Base-by-base conservation (phyloP, 2,888 invertebrate species). In the Sabatieria punctata region DNA sequence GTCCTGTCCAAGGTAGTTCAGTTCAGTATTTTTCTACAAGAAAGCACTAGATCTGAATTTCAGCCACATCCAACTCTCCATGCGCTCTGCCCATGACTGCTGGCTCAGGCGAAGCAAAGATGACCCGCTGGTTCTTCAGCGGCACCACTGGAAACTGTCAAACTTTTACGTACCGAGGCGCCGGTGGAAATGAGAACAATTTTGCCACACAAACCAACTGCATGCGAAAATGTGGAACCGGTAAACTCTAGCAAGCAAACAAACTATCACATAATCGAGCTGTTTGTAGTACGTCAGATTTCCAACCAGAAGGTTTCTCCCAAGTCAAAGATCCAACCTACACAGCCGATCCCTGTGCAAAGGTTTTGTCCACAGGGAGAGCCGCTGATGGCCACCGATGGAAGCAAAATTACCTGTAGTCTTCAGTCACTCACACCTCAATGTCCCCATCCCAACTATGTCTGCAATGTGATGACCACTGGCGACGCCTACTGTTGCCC, bases 221-320 rank as follows among this genome's bases (percentile, higher is more conserved):
- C 36, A 33, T 46, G 40, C 48, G 45, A 13, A 48, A 51, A 4
- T 59, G 59, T 51, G 57, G 54, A n/a, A n/a, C n/a, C n/a, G n/a
- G n/a, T n/a, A n/a, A n/a, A n/a, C n/a, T n/a, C n/a, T n/a, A n/a
- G n/a, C n/a, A n/a, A n/a, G n/a, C n/a, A n/a, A n/a, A n/a, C n/a
- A n/a, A n/a, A n/a, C n/a, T n/a, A n/a, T n/a, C n/a, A n/a, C n/a
- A n/a, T n/a, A n/a, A n/a, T n/a, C n/a, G n/a, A n/a, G n/a, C n/a
- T n/a, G n/a, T n/a, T n/a, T n/a, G n/a, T n/a, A n/a, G n/a, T n/a
- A n/a, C n/a, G n/a, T n/a, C n/a, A n/a, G n/a, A n/a, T n/a, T n/a
- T n/a, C n/a, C n/a, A n/a, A n/a, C n/a, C n/a, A n/a, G n/a, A n/a
- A n/a, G n/a, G n/a, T n/a, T n/a, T n/a, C n/a, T n/a, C n/a, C n/a